Conservation (phyloP, 2,113 vertebrate species). For the Myotis brandtii region DNA sequence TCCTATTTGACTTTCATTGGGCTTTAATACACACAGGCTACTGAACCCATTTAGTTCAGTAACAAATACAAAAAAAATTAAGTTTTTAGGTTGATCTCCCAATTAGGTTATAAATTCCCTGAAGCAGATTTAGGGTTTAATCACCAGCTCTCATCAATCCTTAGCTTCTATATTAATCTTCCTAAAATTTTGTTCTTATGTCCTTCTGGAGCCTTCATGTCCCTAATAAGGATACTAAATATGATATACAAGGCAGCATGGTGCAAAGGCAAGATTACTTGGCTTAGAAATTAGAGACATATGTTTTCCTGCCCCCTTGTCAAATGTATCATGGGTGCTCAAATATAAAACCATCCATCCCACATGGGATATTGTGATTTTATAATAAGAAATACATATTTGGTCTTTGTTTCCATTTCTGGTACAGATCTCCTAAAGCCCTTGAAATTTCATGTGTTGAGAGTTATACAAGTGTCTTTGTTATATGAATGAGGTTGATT, state of each 20-base stretch:
- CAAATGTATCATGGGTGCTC: background rate
- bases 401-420: background rate
- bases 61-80: background rate
- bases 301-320: background rate
- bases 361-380: background rate
- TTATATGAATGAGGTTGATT: background rate
- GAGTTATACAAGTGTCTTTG: background rate
- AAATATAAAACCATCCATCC: background rate
- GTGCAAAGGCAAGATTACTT: background rate
- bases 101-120: slow-evolving; percentile 48
- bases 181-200: background rate
- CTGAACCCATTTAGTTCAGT: background rate
- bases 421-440: background rate
- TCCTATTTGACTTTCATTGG: background rate
- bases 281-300: background rate
- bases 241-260: background rate
- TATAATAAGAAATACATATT: background rate
- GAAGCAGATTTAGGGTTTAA: slow-evolving; percentile 6
- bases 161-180: slow-evolving; percentile 42
- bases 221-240: background rate
- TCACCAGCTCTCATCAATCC: background rate
- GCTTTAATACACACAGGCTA: background rate
- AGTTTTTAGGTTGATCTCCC: background rate
- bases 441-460: background rate
- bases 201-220: background rate